Base-by-base conservation (phyloP, 2,797 vertebrate genomes). In the Melanotaenia nigrans region DNA sequence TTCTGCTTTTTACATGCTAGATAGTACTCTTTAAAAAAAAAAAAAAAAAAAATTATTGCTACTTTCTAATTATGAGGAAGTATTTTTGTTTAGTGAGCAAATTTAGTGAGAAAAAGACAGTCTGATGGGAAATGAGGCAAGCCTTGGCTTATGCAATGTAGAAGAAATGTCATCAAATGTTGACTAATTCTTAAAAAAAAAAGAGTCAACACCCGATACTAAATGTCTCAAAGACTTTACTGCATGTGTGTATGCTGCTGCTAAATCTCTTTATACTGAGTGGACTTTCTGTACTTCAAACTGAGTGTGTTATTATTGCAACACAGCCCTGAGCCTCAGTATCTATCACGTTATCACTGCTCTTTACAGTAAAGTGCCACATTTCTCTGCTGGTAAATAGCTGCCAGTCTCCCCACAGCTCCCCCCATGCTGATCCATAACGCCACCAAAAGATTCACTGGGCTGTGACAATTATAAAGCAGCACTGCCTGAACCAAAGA, bases 351-450 rank as follows among this genome's bases (percentile, higher is more conserved):
- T 78, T 71, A 81, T 86, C 67, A 81, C 78, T 30, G 59, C 64
- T 75, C 74, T 82, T 86, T 60, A 66, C 82, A 78, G 68, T 58
- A 24, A 70, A 68, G 77, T 88, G 90, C 33, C 56, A 82, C 73
- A 89, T 87, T 88, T 87, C 75, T 82, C 20, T 47, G 42, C 38
- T 83, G 73, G 59, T 69, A 54, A 62, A 40, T 81, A 61, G n/a
- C 68, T 73, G 60, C 22, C 61, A 60, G 63, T 14, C 24, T 59
- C 61, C n/a, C 60, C 24, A 28, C 62, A 59, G 33, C 28, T 47
- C 40, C 57, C 33, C 28, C 49, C n/a, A 9, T n/a, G 22, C 45
- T 64, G 36, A 69, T 61, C 13, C 12, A 55, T 51, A 56, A 9
- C 28, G 22, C 30, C 57, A 47, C 47, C 20, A 59, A 45, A 56